Evolutionary conservation across 2,797 vertebrate species (phyloP).

Genomic region (Nannoperca obscura): DNA sequence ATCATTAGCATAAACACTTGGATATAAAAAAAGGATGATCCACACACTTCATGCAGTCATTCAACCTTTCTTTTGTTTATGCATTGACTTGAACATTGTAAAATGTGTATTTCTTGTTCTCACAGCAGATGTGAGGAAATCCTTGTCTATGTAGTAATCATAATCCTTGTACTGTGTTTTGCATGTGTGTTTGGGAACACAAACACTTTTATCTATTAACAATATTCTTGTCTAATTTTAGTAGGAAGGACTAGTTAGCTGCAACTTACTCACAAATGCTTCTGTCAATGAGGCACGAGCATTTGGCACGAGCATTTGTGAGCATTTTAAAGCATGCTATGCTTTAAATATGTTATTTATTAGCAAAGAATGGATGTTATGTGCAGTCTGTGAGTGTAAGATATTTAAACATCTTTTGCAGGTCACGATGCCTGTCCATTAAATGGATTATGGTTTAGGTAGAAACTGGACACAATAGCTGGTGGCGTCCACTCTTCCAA

Average conservation of each 20-base stretch:
- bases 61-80: conserved; percentile 44
- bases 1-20: conserved; percentile 40
- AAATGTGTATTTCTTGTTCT: not conserved
- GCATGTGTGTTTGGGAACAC: conserved; percentile 6
- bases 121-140: conserved; percentile 9
- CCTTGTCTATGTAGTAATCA: conserved; percentile 4
- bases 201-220: not conserved
- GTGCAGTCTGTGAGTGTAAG: conserved; percentile 1
- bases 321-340: no score
- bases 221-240: not conserved
- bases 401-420: conserved; percentile 18
- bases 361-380: not conserved
- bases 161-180: not conserved
- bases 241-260: not conserved
- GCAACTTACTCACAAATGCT: not conserved
- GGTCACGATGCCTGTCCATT: conserved; percentile 11
- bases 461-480: conserved; percentile 39
- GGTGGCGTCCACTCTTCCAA: conserved; percentile 34
- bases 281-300: not conserved
- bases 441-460: conserved; percentile 24
- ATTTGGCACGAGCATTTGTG: not conserved
- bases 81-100: conserved; percentile 23
- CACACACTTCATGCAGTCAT: conserved; percentile 37
- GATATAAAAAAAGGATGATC: conserved; percentile 49
- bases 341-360: conserved; percentile 18